Conservation (phyloP, 2,888 invertebrate species). For the Ecdyonurus torrentis region DNA sequence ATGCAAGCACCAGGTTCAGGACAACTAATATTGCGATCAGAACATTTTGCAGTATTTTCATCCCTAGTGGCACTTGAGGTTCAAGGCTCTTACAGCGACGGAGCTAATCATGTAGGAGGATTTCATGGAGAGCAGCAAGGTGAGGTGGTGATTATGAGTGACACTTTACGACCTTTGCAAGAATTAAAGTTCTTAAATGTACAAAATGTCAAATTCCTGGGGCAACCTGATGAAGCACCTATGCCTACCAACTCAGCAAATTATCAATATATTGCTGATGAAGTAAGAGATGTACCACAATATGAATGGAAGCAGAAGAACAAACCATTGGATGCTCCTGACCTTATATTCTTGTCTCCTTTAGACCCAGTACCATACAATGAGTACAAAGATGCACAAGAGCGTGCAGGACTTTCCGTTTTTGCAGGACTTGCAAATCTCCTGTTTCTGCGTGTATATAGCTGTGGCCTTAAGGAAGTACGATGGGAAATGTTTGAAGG, state of each 20-base stretch:
- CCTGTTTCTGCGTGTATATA: conserved; percentile 38
- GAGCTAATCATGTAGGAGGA: conserved; percentile 12
- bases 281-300: not conserved
- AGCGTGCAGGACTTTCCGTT: conserved; percentile 26
- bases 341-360: conserved; percentile 12
- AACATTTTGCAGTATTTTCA: conserved; percentile 28
- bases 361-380: conserved; percentile 44
- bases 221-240: conserved; percentile 13
- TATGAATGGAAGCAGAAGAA: not conserved
- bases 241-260: conserved; percentile 2
- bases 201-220: conserved; percentile 29
- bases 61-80: conserved; percentile 41
- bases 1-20: conserved; percentile 36
- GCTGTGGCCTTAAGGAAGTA: conserved; percentile 40
- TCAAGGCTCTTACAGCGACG: conserved; percentile 29
- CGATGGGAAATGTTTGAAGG: conserved; percentile 55
- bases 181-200: conserved; percentile 33
- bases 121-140: not conserved
- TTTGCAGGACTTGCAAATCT: conserved; percentile 35
- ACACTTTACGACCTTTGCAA: conserved; percentile 20
- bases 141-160: conserved; percentile 14
- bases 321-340: not conserved
- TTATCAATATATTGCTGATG: conserved; percentile 4
- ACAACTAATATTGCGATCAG: conserved; percentile 29
- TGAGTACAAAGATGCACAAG: conserved; percentile 36